phyloP scores from a whole-genome alignment of 2,888 invertebrate species.

The Temnothorax ravouxi region DNA sequence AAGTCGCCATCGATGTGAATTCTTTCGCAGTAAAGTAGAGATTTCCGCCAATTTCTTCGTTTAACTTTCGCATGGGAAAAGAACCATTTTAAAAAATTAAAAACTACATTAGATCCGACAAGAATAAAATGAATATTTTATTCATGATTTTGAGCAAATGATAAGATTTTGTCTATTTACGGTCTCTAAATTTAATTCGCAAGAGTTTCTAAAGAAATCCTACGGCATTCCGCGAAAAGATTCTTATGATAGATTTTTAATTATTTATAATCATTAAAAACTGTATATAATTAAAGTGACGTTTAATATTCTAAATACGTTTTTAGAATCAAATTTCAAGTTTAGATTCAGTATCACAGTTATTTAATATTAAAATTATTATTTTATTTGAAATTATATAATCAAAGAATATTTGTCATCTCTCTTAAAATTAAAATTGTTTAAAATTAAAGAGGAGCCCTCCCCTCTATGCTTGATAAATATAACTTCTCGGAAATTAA shows the following conservation, averaged over 20 bases:
- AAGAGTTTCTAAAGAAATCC: neutral
- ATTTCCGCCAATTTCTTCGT: neutral
- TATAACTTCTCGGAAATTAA: slow-evolving; percentile 13
- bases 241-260: neutral
- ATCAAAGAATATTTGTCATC: neutral
- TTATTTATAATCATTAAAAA: neutral
- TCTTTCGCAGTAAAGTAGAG: slow-evolving; percentile 47
- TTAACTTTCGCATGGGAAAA: neutral
- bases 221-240: neutral
- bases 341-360: neutral
- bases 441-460: no score
- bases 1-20: slow-evolving; percentile 65
- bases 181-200: neutral
- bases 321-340: neutral
- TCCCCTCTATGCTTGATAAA: neutral
- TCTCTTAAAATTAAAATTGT: neutral
- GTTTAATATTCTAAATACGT: neutral
- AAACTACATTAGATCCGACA: neutral
- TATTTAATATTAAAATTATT: slow-evolving; percentile 5
- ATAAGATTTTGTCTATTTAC: neutral
- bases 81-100: neutral
- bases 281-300: neutral
- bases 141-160: neutral
- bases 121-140: neutral
- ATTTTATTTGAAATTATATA: neutral